phyloP scores from a whole-genome alignment of 2,888 invertebrate species.

The Machimus atricapillus region DNA sequence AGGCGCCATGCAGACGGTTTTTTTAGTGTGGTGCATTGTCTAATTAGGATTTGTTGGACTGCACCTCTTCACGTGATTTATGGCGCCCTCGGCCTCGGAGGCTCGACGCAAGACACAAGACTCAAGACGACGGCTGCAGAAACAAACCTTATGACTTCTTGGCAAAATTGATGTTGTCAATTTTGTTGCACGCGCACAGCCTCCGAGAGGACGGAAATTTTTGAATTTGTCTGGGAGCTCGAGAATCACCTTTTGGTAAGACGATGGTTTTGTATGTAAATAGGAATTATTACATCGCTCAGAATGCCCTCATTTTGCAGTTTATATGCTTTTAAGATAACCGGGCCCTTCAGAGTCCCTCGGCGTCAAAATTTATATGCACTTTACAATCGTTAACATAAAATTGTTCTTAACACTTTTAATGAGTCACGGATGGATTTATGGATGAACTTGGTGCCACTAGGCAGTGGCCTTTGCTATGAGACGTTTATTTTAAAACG shows the following conservation, averaged over 20 bases:
- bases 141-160: not conserved
- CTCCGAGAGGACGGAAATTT: not conserved
- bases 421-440: constrained; percentile 27
- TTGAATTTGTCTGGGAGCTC: not conserved
- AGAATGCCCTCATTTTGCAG: not conserved
- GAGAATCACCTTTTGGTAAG: not conserved
- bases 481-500: constrained; percentile 2
- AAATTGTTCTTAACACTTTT: constrained; percentile 32
- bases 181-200: not conserved
- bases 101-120: not conserved
- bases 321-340: not conserved
- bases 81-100: constrained; percentile 3
- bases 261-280: not conserved
- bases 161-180: constrained; percentile 13
- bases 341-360: not conserved
- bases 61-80: constrained; percentile 45
- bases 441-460: not conserved
- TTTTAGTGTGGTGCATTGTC: constrained; percentile 43
- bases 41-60: constrained; percentile 46
- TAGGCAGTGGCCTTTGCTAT: not conserved
- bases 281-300: not conserved
- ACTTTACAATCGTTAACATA: constrained; percentile 9
- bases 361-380: not conserved
- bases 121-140: not conserved
- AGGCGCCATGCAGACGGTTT: constrained; percentile 44